Base-by-base conservation (phyloP, 2,888 invertebrate species). In the Nymphalis c-album region DNA sequence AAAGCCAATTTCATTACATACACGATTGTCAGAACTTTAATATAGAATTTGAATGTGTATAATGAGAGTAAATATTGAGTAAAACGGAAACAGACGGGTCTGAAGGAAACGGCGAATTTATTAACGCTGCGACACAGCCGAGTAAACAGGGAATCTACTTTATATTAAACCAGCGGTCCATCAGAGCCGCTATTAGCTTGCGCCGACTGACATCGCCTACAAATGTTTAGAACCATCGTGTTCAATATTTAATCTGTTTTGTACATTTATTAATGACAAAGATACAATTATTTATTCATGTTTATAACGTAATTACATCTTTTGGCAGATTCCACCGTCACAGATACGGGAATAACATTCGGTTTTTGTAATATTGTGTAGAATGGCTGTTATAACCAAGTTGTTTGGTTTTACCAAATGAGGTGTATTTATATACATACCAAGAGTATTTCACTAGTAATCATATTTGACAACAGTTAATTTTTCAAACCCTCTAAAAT, bases 111-210 rank as follows among this genome's bases (percentile, higher is more conserved):
- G 76, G 80, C 78, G 84, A 86, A 85, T 86, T 88, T 87, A 88
- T 88, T 84, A 87, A 85, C 83, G 80, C 80, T 79, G 84, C 80
- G 85, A 87, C 85, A 86, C 82, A 83, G 85, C 67, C 83, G 82
- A 76, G 86, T 85, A 88, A 88, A 88, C 83, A 87, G 75, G 75
- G 81, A 82, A 83, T 82, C 87, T 87, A 83, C 84, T 88, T 88
- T 86, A 86, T 88, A 88, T 88, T 87, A 88, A 88, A 85, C 83
- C 79, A 82, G 71, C 62, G 81, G 82, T 80, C 84, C 84, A 85
- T 84, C 85, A 82, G 83, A 80, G 76, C 77, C 75, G 81, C 83
- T 83, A 83, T 86, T 84, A 85, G 82, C 79, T 80, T 74, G 75
- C 76, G 72, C 60, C 75, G 76, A 71, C 73, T 72, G 75, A 68